A percentile compares a stretch with the other conserved stretches of the same genome.
phyloP scores from a whole-genome alignment of 2,113 vertebrate genomes.

The Turdus rufiventris region DNA sequence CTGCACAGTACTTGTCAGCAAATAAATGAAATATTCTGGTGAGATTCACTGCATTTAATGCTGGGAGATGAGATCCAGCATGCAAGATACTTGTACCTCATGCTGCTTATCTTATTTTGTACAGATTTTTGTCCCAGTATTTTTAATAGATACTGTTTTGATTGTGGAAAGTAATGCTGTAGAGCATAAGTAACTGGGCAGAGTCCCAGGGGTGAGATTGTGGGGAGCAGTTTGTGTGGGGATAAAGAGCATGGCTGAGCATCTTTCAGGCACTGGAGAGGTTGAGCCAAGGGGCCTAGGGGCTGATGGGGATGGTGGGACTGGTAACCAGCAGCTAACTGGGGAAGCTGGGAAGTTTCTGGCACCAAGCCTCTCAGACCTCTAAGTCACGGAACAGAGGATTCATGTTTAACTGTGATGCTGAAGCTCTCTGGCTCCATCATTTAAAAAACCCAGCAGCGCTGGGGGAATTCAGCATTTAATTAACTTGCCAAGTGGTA shows the following conservation, averaged over 20 bases:
- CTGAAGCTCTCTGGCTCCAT: background rate
- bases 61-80: slow-evolving; percentile 36
- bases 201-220: background rate
- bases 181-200: background rate
- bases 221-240: background rate
- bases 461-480: background rate
- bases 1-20: slow-evolving; percentile 56
- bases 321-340: background rate
- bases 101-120: background rate
- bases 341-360: background rate
- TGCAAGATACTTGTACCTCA: background rate
- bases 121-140: background rate
- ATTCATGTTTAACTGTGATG: background rate
- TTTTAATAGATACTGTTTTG: background rate
- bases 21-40: slow-evolving; percentile 53
- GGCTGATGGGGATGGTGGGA: background rate
- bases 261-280: background rate
- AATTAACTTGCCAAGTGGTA: slow-evolving; percentile 34
- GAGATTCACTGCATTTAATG: slow-evolving; percentile 10
- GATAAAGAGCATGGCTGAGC: background rate
- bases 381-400: background rate
- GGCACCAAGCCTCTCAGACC: background rate
- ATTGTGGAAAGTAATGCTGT: background rate
- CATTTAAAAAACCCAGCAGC: background rate
- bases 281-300: background rate